Percentiles rank a stretch among this genome's conserved stretches.
These are phyloP conservation scores for Heliconius erato DNA, from an alignment of 2,888 invertebrate genomes.

Conservation along the genomic window DNA sequence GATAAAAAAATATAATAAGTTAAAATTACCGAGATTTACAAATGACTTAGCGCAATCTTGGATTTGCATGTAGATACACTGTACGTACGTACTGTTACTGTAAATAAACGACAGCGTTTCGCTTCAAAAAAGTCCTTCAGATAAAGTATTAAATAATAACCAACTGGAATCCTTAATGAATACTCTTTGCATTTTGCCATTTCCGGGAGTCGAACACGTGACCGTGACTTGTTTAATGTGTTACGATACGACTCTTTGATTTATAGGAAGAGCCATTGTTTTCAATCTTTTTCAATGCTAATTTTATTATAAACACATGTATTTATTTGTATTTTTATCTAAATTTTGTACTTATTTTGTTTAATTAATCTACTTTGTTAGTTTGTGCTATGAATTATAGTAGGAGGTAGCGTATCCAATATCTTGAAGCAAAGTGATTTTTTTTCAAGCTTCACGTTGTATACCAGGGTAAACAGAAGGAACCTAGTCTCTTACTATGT, in stretches of 20 bases:
- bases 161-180: constrained; percentile 30
- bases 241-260: background rate
- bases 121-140: constrained; percentile 33
- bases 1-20: background rate
- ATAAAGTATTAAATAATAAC: constrained; percentile 33
- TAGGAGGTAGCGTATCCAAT: background rate
- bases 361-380: background rate
- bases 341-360: background rate
- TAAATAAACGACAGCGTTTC: constrained; percentile 26
- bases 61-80: background rate
- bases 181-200: constrained; percentile 36
- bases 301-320: background rate
- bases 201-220: constrained; percentile 47
- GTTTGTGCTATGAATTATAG: background rate
- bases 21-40: background rate
- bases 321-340: background rate
- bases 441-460: background rate
- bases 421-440: background rate
- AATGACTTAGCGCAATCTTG: background rate
- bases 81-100: background rate
- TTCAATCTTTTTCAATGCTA: background rate
- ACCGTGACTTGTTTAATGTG: constrained; percentile 17
- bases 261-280: constrained; percentile 2
- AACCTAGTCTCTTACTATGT: background rate
- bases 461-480: background rate